phyloP scores from a whole-genome alignment of 35 echinoderm and acorn worm genomes.

The Acanthaster planci region DNA sequence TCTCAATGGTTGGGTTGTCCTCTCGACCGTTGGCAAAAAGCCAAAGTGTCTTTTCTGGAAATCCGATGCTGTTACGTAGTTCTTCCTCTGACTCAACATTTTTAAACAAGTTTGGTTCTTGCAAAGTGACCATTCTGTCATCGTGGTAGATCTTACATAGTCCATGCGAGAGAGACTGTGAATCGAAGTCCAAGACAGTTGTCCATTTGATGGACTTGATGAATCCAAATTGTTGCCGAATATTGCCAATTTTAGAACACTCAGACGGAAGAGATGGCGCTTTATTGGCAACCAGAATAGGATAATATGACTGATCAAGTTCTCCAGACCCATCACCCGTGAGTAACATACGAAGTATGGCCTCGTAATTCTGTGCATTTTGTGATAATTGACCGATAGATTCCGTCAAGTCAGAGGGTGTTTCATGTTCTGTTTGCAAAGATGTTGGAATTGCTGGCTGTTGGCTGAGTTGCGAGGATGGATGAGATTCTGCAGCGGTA shows the following conservation, averaged over 20 bases:
- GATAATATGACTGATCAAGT: not conserved
- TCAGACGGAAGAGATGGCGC: not conserved
- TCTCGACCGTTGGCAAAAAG: conserved; percentile 44
- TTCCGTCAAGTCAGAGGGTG: no score
- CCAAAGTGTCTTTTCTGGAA: conserved; percentile 18
- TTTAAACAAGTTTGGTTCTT: not conserved
- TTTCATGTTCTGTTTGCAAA: no score
- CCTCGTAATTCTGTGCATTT: not conserved
- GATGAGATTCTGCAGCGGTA: no score
- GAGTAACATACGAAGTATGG: not conserved
- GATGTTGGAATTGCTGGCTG: no score
- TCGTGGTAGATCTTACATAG: not conserved
- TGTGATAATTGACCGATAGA: no score
- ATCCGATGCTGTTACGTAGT: not conserved
- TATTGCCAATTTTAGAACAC: no score
- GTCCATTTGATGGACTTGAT: conserved; percentile 38
- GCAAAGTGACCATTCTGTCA: not conserved
- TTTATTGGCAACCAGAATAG: conserved; percentile 15
- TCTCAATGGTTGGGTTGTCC: not conserved
- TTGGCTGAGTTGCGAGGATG: no score
- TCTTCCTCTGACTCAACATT: not conserved
- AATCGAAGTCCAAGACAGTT: conserved; percentile 48
- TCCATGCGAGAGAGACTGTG: not conserved
- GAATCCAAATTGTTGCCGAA: conserved; percentile 26
- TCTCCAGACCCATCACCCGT: not conserved